Base-by-base conservation (phyloP, 2,797 vertebrate species). In the Muraenolepis orangiensis region DNA sequence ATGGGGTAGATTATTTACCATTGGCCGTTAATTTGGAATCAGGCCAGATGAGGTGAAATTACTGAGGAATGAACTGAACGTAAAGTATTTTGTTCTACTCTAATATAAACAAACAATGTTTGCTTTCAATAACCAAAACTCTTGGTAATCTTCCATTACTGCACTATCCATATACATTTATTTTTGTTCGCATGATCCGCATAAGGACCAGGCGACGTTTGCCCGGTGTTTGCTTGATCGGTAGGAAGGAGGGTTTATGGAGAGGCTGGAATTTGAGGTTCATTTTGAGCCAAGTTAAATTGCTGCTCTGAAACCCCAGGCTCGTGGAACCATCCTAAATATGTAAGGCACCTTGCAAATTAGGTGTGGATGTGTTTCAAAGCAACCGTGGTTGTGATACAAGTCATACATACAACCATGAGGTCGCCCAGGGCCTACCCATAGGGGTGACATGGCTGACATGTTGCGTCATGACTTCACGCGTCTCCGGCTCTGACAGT, bases 401-500 rank as follows among this genome's bases (percentile, higher is more conserved):
- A 13, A 67, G 28, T 20, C 1, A 7, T 14, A 2, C 11, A 67
- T n/a, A n/a, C n/a, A n/a, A n/a, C 16, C 30, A 10, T 31, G 13
- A 11, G 31, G 18, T 28, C 66, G 28, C 29, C n/a, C 23, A 26
- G n/a, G 57, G 57, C 23, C 57, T 64, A 26, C 57, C 57, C 30
- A 34, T 12, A 12, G n/a, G 1, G 23, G 2, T 70, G 13, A 14
- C n/a, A 26, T 66, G 6, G 57, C 8, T 75, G 3, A 30, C 29
- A 30, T 72, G 26, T 70, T 42, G 8, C 6, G 0, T 79, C 68
- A 71, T 78, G 20, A 40, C 70, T 70, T 72, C 23, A 12, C 61
- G 69, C n/a, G 2, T 70, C 26, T 74, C 10, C 40, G 0, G 13
- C 57, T 4, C 13, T 72, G 74, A 71, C 38, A 73, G 71, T 51